Percentiles rank a stretch among this genome's conserved stretches.
phyloP scores from a whole-genome alignment of 2,113 vertebrate species.

The Micromys minutus region DNA sequence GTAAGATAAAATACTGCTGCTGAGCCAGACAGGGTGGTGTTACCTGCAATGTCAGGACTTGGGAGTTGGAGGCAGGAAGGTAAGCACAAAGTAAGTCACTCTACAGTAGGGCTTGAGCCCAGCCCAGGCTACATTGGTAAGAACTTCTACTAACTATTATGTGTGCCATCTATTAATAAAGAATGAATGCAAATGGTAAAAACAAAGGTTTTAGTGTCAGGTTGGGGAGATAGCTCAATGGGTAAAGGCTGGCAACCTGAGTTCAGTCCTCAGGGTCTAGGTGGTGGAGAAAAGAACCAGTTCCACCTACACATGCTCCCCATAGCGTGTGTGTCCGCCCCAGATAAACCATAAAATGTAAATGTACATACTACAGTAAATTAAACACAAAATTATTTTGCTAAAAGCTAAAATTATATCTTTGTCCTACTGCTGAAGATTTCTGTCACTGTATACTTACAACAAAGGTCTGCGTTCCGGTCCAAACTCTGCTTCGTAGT shows the following conservation, averaged over 20 bases:
- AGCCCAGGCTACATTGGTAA: neutral
- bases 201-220: neutral
- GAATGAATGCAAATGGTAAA: neutral
- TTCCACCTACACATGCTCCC: neutral
- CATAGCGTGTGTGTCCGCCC: neutral
- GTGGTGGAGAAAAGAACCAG: neutral
- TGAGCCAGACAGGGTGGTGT: neutral
- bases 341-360: neutral
- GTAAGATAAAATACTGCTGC: neutral
- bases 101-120: neutral
- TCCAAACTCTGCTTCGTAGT: constrained; percentile 97
- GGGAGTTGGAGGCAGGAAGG: neutral
- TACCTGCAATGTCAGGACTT: neutral
- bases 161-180: neutral
- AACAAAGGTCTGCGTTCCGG: constrained; percentile 94
- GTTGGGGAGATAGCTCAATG: neutral
- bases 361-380: neutral
- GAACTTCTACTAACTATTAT: neutral
- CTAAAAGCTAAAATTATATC: neutral
- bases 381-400: constrained; percentile 23
- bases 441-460: constrained; percentile 87
- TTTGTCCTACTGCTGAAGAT: neutral
- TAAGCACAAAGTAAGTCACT: neutral
- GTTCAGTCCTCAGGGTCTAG: too few relatives aligned
- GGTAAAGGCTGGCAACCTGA: neutral